phyloP scores from a whole-genome alignment of 2,888 invertebrate species.

The Hypena proboscidalis region DNA sequence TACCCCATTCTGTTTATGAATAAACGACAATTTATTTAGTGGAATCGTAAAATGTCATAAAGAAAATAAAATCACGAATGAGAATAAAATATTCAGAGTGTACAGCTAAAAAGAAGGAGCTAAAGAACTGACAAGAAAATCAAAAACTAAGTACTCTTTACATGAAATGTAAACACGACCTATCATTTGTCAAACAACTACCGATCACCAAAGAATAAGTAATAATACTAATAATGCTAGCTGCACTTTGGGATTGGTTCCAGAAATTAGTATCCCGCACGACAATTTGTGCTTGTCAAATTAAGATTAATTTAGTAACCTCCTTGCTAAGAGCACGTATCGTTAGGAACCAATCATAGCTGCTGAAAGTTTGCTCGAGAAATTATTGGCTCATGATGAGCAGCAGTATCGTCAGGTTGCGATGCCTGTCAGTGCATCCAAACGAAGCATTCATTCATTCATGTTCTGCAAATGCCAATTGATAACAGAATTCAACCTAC shows the following conservation, averaged over 20 bases:
- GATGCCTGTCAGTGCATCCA: constrained; percentile 44
- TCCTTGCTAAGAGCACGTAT: background rate
- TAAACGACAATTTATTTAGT: too few species aligned
- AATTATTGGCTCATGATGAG: constrained; percentile 30
- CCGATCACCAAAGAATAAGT: background rate
- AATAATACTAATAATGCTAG: background rate
- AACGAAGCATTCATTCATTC: constrained; percentile 66
- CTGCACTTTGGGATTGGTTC: background rate
- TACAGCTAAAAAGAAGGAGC: too few species aligned
- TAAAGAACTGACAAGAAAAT: too few species aligned
- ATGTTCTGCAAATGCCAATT: constrained; percentile 63
- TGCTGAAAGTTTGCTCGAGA: constrained; percentile 13
- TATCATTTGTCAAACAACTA: too few species aligned
- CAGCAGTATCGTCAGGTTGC: constrained; percentile 28
- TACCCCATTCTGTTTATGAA: too few species aligned
- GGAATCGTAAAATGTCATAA: too few species aligned
- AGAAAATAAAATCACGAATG: too few species aligned
- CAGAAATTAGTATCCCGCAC: background rate
- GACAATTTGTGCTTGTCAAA: background rate
- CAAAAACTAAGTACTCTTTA: too few species aligned
- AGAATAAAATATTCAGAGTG: too few species aligned
- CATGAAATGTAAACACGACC: too few species aligned
- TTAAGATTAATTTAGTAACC: background rate
- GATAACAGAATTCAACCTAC: constrained; percentile 1
- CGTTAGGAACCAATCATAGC: constrained; percentile 11